Evolutionary conservation across 64 coral and sea anemone genomes (phyloP), one percentile per base, ranked within the genome.

Genomic region (Exaiptasia diaphana): DNA sequence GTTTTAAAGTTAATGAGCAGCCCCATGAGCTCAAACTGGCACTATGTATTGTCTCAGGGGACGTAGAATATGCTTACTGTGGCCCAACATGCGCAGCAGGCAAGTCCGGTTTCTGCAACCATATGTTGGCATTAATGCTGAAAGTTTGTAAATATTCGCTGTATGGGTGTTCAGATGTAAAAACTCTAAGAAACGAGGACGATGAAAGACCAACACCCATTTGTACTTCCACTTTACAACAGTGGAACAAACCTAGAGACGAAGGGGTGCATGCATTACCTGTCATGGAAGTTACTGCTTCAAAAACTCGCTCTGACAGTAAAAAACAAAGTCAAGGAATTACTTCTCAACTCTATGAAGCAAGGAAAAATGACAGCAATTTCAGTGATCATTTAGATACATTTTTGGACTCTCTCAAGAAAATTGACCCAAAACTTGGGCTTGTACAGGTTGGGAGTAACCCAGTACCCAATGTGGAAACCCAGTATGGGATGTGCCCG

Each of bases 231-330:
- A 41, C 64, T 23, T 68, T 71, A 7, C 81, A 85, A 41, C 41
- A 41, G 18, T 85, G 81, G 81, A 58, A 85, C 81, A 85, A 71
- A 61, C 29, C 67, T 10, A 73, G 67, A 58, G 68, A 40, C 55
- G 81, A 85, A n/a, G 22, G 17, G 15, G 65, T 85, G 22, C 45
- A 72, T 18, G 43, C 81, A 31, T 21, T 73, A 32, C 81, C 65
- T 44, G 48, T 74, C 73, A 73, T 85, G 81, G 81, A 85, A 27
- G 34, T 85, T 3, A 55, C 30, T 15, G 42, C 73, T 68, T 68
- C 65, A 38, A 46, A 85, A 41, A 72, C 43, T 8, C 6, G 15
- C 43, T 8, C 15, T 46, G 43, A 46, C 15, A 15, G 43, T 15
- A 46, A 46, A 46, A 46, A 46, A 46, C 43, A 15, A 7, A n/a